phyloP scores from a whole-genome alignment of 2,797 vertebrate genomes.

The Oreortyx pictus region DNA sequence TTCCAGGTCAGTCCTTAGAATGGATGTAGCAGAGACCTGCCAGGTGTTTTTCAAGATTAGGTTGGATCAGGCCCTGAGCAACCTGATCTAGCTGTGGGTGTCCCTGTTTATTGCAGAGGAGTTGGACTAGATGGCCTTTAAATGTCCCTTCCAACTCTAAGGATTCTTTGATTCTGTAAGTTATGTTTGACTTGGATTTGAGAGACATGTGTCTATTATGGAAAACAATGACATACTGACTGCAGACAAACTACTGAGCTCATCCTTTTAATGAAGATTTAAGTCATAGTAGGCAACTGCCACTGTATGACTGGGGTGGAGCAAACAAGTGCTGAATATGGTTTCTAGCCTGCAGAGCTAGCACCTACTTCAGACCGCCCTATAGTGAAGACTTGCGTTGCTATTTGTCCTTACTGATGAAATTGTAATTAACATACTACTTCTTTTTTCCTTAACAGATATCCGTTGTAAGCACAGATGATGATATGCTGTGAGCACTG shows the following conservation, averaged over 20 bases:
- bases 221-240: neutral
- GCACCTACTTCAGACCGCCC: neutral
- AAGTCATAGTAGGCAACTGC: neutral
- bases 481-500: constrained; percentile 88
- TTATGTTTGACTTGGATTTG: neutral
- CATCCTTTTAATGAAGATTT: neutral
- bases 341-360: neutral
- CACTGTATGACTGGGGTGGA: neutral
- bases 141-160: no score
- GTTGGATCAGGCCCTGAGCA: no score
- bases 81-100: no score
- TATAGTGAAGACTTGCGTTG: neutral
- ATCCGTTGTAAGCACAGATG: constrained; percentile 98
- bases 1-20: neutral
- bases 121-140: no score
- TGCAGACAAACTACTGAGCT: neutral
- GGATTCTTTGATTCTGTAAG: neutral
- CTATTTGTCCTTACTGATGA: neutral
- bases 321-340: neutral
- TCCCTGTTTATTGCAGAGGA: no score
- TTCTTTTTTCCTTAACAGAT: constrained; percentile 83
- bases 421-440: neutral
- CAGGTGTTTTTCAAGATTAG: no score
- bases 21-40: neutral
- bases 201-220: neutral